Evolutionary conservation across 2,888 invertebrate species (phyloP), one percentile per base, ranked within the genome.

Genomic region (Heteropelma amictum): DNA sequence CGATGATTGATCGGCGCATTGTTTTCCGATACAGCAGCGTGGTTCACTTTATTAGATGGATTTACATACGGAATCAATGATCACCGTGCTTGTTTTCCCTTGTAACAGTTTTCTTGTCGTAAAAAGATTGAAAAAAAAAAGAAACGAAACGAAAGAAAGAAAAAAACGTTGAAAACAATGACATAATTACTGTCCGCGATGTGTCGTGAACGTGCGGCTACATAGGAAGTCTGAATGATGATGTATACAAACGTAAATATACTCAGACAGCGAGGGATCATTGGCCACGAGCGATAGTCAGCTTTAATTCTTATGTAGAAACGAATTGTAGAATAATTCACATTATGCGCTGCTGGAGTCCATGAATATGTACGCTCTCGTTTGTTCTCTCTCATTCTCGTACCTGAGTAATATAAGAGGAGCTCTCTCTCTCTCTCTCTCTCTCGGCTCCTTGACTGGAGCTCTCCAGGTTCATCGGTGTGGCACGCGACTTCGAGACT

Each of bases 241-340:
- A 40, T 3, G 40, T 53, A n/a, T n/a, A n/a, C 12, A 38, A 33
- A 30, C 42, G 56, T 49, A 72, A 45, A 56, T 14, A 65, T 42
- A 67, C 28, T 17, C 47, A 30, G 58, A 65, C 64, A 42, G 54
- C n/a, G n/a, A 47, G 67, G 58, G 69, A 64, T 74, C 74, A 64
- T 60, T 64, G 69, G 69, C 64, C 74, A 58, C 67, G 47, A 67
- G 45, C 26, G 53, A 74, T 69, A 38, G 64, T 64, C 69, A 64
- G 54, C 58, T 74, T n/a, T 69, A 69, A 74, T 74, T 74, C 74
- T 74, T 64, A 69, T 69, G 74, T 74, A 69, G 64, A 74, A 74
- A 74, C 60, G 74, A 69, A 69, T 74, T 53, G 58, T 60, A 64
- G 74, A 74, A 74, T 74, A 74, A 74, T 69, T 69, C 69, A 74